Evolutionary conservation across 2,113 vertebrate genomes (phyloP), one percentile per base, ranked within the genome.

Genomic region (Vidua chalybeata): DNA sequence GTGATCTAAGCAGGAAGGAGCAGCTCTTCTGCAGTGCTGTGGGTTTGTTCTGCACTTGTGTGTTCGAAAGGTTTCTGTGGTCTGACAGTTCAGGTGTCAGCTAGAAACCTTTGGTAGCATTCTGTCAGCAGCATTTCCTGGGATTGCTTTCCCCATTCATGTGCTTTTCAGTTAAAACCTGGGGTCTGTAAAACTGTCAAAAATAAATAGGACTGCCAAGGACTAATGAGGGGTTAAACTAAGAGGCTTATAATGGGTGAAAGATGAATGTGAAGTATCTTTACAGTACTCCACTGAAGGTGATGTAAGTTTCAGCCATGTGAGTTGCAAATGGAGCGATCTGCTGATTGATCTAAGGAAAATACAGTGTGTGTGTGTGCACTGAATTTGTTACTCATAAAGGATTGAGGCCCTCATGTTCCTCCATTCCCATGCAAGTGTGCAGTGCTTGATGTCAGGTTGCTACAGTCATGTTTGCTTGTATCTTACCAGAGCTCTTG

Each of bases 11-110:
- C 7, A 6, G 22, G 24, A 55, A 16, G 66, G 28, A 49, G 58
- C 51, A 37, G 30, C 5, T 7, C 37, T 66, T 68, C 69, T 87
- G 72, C 61, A 59, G 45, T 2, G 9, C 27, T 37, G 2, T 17
- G 48, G 43, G 35, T 54, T 54, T 69, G 35, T 61, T 69, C 80
- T 31, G 17, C 1, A 1, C 1, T 1, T 24, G 12, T 0, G 2
- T 24, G 39, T 37, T 8, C 33, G 3, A 27, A 59, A 84, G 33
- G 24, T 69, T 63, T 67, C 48, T 63, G 30, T 75, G 74, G 51
- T 66, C 18, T 52, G 46, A 9, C 4, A 4, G 52, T 72, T 85
- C 21, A 21, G 39, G 28, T 69, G 28, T 35, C 46, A 54, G 37
- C 26, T 45, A 31, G 58, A 66, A 83, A 11, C 35, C 19, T 68